Base-by-base conservation (phyloP, 2,888 invertebrate species). In the Octonoba sinensis region DNA sequence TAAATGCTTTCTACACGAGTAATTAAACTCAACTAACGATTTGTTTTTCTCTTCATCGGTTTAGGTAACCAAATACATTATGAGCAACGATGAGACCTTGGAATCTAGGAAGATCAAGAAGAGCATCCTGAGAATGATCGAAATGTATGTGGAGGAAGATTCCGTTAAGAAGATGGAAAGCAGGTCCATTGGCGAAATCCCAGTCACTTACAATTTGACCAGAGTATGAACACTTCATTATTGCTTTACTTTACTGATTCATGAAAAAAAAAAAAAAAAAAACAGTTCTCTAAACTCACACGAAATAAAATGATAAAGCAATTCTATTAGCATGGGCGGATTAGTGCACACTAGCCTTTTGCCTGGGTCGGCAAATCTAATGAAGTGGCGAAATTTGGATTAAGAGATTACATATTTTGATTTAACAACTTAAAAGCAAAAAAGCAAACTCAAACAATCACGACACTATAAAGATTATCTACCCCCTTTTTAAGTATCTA, bases 41-140 rank as follows among this genome's bases (percentile, higher is more conserved):
- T 54, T 0, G 18, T 54, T 18, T 3, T 18, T 60, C 15, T n/a
- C 44, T 56, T 20, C 15, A n/a, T n/a, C n/a, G n/a, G n/a, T n/a
- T n/a, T n/a, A 81, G 81, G 49, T 81, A 1, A 74, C 44, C 47
- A 74, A 44, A 18, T 82, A 75, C 60, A 71, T 71, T 0, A 24
- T 82, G 13, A 59, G 56, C 27, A 0, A 13, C 12, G 1, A 65
- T 0, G 82, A 82, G 11, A 72, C 22, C 22, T 3, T 67, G 12
- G 60, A 67, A 49, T 57, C 75, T 13, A 20, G 27, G 27, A 76
- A 67, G 57, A 76, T 82, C 47, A 82, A 76, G 56, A 82, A 18
- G 44, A 67, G 70, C 15, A 72, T 82, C 49, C 20, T 76, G 57
- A 57, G 82, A 3, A 27, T 54, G 12, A n/a, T 82, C 0, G 59